Percentiles rank a stretch among this genome's conserved stretches.
phyloP scores from a whole-genome alignment of 2,888 invertebrate genomes.

The Onchidella celtica region DNA sequence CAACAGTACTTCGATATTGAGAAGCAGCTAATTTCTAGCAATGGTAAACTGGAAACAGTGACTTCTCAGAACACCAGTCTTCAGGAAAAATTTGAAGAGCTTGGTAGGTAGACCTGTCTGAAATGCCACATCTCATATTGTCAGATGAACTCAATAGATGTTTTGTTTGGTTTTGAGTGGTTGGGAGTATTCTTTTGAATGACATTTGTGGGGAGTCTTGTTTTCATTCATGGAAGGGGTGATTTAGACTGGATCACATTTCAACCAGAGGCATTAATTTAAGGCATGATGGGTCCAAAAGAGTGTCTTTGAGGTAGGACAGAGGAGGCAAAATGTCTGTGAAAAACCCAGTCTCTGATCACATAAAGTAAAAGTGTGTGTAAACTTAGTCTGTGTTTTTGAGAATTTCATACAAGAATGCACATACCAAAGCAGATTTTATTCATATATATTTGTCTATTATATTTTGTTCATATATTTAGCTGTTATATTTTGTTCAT shows the following conservation, averaged over 20 bases:
- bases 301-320: not conserved
- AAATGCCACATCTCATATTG: not conserved
- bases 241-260: not conserved
- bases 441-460: no score
- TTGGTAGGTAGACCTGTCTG: slow-evolving; percentile 66
- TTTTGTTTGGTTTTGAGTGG: not conserved
- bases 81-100: slow-evolving; percentile 58
- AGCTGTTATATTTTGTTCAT: no score
- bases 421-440: no score
- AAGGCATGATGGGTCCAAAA: not conserved
- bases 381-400: no score
- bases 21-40: slow-evolving; percentile 70
- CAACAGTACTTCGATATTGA: slow-evolving; percentile 78
- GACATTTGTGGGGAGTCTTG: not conserved
- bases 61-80: slow-evolving; percentile 56
- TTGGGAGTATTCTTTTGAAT: not conserved
- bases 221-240: not conserved
- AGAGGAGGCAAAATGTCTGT: no score
- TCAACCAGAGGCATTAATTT: not conserved
- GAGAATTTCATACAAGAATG: no score
- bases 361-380: no score
- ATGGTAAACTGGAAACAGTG: slow-evolving; percentile 69
- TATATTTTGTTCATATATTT: no score
- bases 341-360: no score
- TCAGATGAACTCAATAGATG: not conserved